Percentiles rank a stretch among this genome's conserved stretches.
phyloP scores from a whole-genome alignment of 1,140 invertebrate species.

The Magallana gigas region DNA sequence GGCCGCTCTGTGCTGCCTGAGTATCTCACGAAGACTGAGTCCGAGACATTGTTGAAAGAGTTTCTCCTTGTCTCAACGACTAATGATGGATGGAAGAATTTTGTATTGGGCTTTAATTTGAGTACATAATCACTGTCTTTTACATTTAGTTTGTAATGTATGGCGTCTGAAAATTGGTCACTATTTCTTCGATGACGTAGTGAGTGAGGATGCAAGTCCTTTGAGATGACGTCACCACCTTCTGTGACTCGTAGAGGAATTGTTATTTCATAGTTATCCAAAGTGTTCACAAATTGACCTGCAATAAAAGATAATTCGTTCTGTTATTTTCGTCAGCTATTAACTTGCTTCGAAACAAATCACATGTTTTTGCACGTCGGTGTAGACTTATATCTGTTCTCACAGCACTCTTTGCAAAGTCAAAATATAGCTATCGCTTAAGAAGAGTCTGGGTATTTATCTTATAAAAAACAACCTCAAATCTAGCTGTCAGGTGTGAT shows the following conservation, averaged over 20 bases:
- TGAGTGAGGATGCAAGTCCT: constrained; percentile 79
- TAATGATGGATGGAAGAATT: constrained; percentile 85
- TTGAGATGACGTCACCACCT: constrained; percentile 81
- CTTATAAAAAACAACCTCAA: background rate
- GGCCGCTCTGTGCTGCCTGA: constrained; percentile 51
- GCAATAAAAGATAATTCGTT: constrained; percentile 50
- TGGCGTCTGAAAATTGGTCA: constrained; percentile 34
- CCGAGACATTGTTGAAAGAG: constrained; percentile 77
- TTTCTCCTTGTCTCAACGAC: constrained; percentile 85
- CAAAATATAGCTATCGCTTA: constrained; percentile 6
- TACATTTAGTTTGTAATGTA: constrained; percentile 83
- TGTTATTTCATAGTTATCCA: constrained; percentile 81
- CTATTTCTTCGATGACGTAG: constrained; percentile 36
- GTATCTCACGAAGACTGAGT: constrained; percentile 60
- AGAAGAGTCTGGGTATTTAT: background rate
- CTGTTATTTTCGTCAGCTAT: background rate
- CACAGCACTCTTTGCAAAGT: background rate
- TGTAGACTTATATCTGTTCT: background rate
- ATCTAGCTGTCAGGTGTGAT: constrained; percentile 10
- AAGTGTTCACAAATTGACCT: constrained; percentile 69
- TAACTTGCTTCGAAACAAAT: background rate
- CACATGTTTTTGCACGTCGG: background rate
- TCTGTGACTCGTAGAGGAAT: constrained; percentile 82
- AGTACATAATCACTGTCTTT: constrained; percentile 82
- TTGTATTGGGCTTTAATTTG: constrained; percentile 82